phyloP scores from a whole-genome alignment of 1,140 invertebrate species.

The Asobara japonica region DNA sequence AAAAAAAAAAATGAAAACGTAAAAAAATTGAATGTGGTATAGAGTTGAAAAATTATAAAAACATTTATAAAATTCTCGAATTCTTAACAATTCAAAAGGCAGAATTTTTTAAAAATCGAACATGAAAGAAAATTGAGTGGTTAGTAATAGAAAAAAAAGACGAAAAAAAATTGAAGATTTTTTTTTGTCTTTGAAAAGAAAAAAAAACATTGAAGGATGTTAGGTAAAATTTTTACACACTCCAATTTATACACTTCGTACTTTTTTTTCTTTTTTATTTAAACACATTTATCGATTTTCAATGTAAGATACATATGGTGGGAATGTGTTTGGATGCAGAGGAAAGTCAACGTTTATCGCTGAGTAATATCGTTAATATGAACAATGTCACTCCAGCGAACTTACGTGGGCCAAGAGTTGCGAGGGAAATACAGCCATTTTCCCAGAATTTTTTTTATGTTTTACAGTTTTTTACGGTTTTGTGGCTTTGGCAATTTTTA shows the following conservation, averaged over 20 bases:
- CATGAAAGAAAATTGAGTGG: too few relatives aligned
- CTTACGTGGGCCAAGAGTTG: not conserved
- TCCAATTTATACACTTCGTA: not conserved
- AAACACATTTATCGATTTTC: slow-evolving; percentile 33
- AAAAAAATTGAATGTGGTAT: too few relatives aligned
- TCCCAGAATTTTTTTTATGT: not conserved
- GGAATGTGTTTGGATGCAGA: not conserved
- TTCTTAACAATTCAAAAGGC: too few relatives aligned
- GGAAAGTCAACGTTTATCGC: slow-evolving; percentile 1
- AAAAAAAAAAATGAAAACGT: too few relatives aligned
- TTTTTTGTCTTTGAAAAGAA: too few relatives aligned
- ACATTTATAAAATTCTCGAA: too few relatives aligned
- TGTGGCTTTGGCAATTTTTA: not conserved
- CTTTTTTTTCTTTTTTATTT: slow-evolving; percentile 13
- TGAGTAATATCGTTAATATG: slow-evolving; percentile 17
- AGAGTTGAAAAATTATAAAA: too few relatives aligned
- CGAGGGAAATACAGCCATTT: not conserved
- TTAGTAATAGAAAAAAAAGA: too few relatives aligned
- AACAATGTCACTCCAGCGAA: slow-evolving; percentile 12
- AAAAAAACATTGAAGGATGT: too few relatives aligned
- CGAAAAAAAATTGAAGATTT: too few relatives aligned
- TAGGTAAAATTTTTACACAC: too few relatives aligned
- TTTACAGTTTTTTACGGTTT: not conserved
- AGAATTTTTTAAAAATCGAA: too few relatives aligned
- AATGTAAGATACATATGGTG: slow-evolving; percentile 21